Conservation (phyloP, 1,140 invertebrate species). For the Lineus longissimus region DNA sequence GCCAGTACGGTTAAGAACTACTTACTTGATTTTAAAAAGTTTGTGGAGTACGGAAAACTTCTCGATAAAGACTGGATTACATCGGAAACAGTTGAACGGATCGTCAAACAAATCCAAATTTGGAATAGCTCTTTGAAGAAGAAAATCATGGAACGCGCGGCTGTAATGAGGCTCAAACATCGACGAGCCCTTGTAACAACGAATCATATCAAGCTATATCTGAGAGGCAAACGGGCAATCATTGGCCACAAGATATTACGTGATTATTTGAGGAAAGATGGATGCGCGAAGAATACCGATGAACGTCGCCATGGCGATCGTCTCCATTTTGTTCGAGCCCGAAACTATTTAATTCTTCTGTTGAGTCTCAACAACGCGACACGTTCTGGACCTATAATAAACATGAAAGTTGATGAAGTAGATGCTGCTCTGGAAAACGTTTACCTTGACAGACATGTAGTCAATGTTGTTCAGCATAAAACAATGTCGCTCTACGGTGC, state of each 20-base stretch:
- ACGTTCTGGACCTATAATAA: slow-evolving; percentile 8
- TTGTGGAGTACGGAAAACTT: slow-evolving; percentile 8
- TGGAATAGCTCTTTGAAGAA: slow-evolving; percentile 3
- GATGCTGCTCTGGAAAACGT: slow-evolving; percentile 2
- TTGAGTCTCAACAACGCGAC: slow-evolving; percentile 8
- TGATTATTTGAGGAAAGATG: slow-evolving; percentile 8
- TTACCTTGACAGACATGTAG: slow-evolving; percentile 5
- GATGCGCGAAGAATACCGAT: slow-evolving; percentile 8
- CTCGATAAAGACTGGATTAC: slow-evolving; percentile 8
- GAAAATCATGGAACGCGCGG: slow-evolving; percentile 8
- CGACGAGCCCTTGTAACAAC: slow-evolving; percentile 3
- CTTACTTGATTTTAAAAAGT: slow-evolving; percentile 7
- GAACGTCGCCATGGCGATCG: slow-evolving; percentile 8
- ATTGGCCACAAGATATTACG: slow-evolving; percentile 7
- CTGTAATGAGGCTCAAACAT: slow-evolving; percentile 8
- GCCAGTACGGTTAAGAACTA: slow-evolving; percentile 8
- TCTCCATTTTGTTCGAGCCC: slow-evolving; percentile 8
- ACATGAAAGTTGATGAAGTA: slow-evolving; percentile 5
- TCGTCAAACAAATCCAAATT: slow-evolving; percentile 8
- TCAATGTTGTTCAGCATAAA: slow-evolving; percentile 8
- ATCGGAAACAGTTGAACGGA: slow-evolving; percentile 8
- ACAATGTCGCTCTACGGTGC: slow-evolving; percentile 7
- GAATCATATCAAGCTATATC: slow-evolving; percentile 8
- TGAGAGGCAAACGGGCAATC: slow-evolving; percentile 8
- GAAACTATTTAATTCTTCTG: slow-evolving; percentile 9